Percentiles rank a stretch among this genome's conserved stretches.
These are phyloP conservation scores for Drosophila aldrichi DNA, from an alignment of 2,888 invertebrate species.

Conservation along the genomic window DNA sequence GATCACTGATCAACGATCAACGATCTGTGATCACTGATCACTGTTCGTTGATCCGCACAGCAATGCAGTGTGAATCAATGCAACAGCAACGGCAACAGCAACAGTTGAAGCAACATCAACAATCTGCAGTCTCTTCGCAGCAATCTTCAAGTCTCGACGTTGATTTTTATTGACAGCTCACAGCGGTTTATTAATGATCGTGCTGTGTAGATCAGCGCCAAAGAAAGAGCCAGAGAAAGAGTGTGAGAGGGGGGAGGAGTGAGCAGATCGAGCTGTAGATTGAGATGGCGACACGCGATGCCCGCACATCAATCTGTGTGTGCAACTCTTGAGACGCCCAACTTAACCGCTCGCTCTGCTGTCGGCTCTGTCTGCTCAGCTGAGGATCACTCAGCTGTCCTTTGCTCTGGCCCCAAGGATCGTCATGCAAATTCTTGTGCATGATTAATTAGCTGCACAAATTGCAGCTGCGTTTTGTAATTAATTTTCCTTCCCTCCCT, in stretches of 20 bases:
- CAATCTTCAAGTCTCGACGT: slow-evolving; percentile 44
- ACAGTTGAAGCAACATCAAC: slow-evolving; percentile 2
- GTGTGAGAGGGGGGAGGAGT: not conserved
- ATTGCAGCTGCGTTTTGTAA: slow-evolving; percentile 71
- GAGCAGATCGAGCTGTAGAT: slow-evolving; percentile 15
- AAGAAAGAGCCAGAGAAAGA: slow-evolving; percentile 12
- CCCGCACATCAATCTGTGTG: slow-evolving; percentile 70
- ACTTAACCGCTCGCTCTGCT: slow-evolving; percentile 18
- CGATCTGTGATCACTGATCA: slow-evolving; percentile 23
- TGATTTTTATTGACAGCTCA: slow-evolving; percentile 84
- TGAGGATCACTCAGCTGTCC: slow-evolving; percentile 70
- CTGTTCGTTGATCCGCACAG: slow-evolving; percentile 42
- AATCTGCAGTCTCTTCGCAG: slow-evolving; percentile 13
- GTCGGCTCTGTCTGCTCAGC: slow-evolving; percentile 30
- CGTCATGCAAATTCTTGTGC: slow-evolving; percentile 63
- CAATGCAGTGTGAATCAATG: slow-evolving; percentile 38
- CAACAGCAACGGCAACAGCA: slow-evolving; percentile 12
- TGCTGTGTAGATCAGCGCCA: slow-evolving; percentile 58
- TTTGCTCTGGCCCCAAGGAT: slow-evolving; percentile 9
- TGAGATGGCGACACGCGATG: slow-evolving; percentile 62
- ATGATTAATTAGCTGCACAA: slow-evolving; percentile 73
- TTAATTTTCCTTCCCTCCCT: slow-evolving; percentile 59
- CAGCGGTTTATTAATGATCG: slow-evolving; percentile 84
- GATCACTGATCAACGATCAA: slow-evolving; percentile 23
- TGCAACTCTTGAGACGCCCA: slow-evolving; percentile 12